phyloP scores from a whole-genome alignment of 2,888 invertebrate genomes.

The Aquatica leii region DNA sequence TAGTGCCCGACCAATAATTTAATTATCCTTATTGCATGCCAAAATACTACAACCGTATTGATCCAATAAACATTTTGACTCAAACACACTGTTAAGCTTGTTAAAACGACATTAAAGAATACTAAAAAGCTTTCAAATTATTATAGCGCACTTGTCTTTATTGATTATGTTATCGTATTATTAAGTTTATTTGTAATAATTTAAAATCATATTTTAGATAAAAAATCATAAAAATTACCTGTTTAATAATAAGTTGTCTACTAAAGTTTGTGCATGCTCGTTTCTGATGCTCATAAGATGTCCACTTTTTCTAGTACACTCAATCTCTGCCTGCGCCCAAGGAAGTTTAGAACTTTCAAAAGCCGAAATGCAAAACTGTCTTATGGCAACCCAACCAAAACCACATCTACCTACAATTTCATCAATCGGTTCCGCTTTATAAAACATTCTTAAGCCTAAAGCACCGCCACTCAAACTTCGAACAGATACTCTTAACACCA shows the following conservation, averaged over 20 bases:
- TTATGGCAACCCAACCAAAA: conserved; percentile 74
- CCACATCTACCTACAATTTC: conserved; percentile 72
- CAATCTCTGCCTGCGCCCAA: conserved; percentile 74
- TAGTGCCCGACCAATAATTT: no score
- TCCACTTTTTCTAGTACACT: conserved; percentile 70
- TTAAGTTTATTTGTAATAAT: no score
- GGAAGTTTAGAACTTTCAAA: conserved; percentile 66
- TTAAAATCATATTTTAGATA: no score
- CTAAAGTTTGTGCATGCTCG: conserved; percentile 69
- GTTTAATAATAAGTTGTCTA: conserved; percentile 71
- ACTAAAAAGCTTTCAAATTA: no score
- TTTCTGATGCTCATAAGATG: conserved; percentile 74
- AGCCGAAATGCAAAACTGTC: conserved; percentile 72
- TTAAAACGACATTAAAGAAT: no score
- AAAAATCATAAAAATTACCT: conserved; percentile 62
- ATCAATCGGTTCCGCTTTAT: conserved; percentile 69
- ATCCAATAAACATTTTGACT: no score
- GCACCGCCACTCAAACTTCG: conserved; percentile 41
- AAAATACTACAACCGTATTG: no score
- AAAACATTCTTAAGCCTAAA: conserved; percentile 65
- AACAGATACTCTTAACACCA: conserved; percentile 60
- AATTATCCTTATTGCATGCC: no score
- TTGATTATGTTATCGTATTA: no score
- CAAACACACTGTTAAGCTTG: no score
- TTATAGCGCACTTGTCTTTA: no score